Evolutionary conservation across 2,797 vertebrate genomes (phyloP).

Genomic region (Botia kubotai): DNA sequence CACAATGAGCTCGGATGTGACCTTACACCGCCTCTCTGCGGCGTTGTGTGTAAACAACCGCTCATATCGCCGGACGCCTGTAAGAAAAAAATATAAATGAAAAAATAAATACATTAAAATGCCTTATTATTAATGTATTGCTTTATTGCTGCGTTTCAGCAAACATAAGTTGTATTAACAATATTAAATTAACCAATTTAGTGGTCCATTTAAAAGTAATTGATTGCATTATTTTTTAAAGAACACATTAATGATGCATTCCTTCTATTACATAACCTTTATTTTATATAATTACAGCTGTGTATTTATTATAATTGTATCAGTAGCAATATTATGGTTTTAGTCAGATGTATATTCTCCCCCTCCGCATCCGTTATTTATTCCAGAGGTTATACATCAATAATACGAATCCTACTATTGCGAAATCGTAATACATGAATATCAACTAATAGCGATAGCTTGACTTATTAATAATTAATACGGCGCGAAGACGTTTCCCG

Average conservation of each 20-base stretch:
- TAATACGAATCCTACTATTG: constrained; percentile 1
- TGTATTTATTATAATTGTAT: background rate
- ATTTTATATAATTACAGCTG: background rate
- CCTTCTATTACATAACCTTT: background rate
- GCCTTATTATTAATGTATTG: no score
- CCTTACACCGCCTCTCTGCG: constrained; percentile 13
- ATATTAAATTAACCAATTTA: no score
- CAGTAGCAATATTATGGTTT: background rate
- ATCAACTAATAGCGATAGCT: background rate
- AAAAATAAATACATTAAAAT: background rate
- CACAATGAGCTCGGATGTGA: background rate
- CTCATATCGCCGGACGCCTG: background rate
- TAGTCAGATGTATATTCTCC: background rate
- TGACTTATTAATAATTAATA: background rate
- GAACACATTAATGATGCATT: background rate
- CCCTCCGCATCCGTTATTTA: background rate
- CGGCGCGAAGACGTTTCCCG: background rate
- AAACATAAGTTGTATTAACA: background rate
- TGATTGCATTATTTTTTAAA: no score
- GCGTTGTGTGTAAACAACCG: background rate
- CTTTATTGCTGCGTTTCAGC: background rate
- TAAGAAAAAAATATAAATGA: background rate
- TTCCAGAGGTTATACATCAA: constrained; percentile 5
- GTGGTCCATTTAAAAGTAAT: background rate
- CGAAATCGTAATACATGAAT: background rate